These are phyloP conservation scores for Deladenus siricidicola DNA, from an alignment of 2,888 invertebrate species.

Conservation along the genomic window DNA sequence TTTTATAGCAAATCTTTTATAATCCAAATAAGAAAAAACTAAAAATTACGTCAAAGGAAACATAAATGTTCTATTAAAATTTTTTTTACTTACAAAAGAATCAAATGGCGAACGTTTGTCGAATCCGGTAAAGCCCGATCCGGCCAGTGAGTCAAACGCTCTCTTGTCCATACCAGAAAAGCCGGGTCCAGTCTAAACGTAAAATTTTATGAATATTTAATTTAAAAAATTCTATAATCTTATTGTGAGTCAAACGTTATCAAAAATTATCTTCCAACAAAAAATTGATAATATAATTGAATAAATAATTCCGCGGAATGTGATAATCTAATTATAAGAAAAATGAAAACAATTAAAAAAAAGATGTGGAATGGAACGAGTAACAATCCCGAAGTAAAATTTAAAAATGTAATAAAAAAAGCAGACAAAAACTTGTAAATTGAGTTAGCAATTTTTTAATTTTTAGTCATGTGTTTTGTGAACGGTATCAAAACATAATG, in stretches of 20 bases:
- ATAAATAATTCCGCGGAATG: too few relatives aligned
- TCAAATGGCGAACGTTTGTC: constrained; percentile 20
- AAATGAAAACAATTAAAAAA: too few relatives aligned
- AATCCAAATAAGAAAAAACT: too few relatives aligned
- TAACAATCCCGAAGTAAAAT: too few relatives aligned
- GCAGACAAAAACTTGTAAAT: too few relatives aligned
- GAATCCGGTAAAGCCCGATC: constrained; percentile 17
- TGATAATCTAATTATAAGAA: too few relatives aligned
- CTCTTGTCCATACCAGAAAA: constrained; percentile 18
- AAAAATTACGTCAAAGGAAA: neutral
- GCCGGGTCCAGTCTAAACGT: constrained; percentile 5
- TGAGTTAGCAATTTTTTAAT: too few relatives aligned
- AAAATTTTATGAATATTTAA: neutral
- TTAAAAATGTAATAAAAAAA: too few relatives aligned
- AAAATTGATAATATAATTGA: neutral
- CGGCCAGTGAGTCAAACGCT: constrained; percentile 15
- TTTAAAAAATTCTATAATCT: neutral
- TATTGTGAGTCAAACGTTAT: neutral
- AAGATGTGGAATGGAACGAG: too few relatives aligned
- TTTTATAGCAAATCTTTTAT: too few relatives aligned
- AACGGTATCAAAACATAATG: too few relatives aligned
- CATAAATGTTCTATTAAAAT: neutral
- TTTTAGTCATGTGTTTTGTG: too few relatives aligned
- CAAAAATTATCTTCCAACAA: neutral
- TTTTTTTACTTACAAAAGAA: constrained; percentile 10